A percentile compares a stretch with the other conserved stretches of the same genome.
Evolutionary conservation across 2,888 invertebrate species (phyloP).

Genomic region (Phlogophora meticulosa): DNA sequence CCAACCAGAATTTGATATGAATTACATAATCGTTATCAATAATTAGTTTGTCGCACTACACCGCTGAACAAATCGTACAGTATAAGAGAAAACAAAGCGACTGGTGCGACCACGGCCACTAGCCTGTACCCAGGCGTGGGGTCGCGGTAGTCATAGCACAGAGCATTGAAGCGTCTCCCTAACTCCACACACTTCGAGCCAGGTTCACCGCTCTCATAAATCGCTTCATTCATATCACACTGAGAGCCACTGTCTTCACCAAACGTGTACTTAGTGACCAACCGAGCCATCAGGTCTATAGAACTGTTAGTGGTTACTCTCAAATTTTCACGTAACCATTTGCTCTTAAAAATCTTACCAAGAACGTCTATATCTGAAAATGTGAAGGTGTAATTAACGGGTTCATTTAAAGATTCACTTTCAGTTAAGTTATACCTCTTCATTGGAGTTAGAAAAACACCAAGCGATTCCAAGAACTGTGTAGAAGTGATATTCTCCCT

Average conservation of each 20-base stretch:
- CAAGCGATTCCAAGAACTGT: constrained; percentile 69
- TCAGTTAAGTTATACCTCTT: constrained; percentile 16
- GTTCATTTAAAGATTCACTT: constrained; percentile 1
- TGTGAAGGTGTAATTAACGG: constrained; percentile 46
- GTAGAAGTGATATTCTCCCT: constrained; percentile 64
- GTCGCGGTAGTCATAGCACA: constrained; percentile 84
- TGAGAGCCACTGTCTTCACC: constrained; percentile 73
- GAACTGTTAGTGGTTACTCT: constrained; percentile 75
- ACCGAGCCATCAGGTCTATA: constrained; percentile 74
- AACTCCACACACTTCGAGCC: constrained; percentile 80
- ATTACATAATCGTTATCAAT: constrained; percentile 53
- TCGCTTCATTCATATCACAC: constrained; percentile 79
- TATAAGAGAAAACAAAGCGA: constrained; percentile 83
- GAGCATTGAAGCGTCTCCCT: constrained; percentile 76
- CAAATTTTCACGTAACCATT: constrained; percentile 71
- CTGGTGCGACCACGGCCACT: constrained; percentile 83
- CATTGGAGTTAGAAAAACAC: constrained; percentile 65
- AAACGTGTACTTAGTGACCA: constrained; percentile 82
- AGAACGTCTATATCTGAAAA: constrained; percentile 76
- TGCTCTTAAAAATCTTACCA: constrained; percentile 72
- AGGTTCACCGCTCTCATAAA: constrained; percentile 78
- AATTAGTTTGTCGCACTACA: constrained; percentile 83
- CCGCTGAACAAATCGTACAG: constrained; percentile 86
- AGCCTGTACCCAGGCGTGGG: constrained; percentile 83
- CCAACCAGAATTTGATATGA: neutral